Percentiles rank a stretch among this genome's conserved stretches.
phyloP scores from a whole-genome alignment of 2,888 invertebrate species.

The Malacosoma neustria region DNA sequence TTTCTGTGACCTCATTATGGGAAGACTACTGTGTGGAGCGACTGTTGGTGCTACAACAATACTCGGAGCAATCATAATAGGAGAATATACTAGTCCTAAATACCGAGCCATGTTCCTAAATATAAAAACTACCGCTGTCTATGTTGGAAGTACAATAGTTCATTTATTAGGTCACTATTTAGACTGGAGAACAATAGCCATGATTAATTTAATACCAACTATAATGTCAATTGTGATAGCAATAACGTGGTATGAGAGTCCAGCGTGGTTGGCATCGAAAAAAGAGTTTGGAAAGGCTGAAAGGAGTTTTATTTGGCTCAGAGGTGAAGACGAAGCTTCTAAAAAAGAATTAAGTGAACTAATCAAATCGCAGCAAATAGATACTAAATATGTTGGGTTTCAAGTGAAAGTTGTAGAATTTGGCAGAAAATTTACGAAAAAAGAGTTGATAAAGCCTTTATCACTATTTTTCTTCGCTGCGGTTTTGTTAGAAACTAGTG shows the following conservation, averaged over 20 bases:
- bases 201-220: slow-evolving; percentile 20
- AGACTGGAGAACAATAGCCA: slow-evolving; percentile 28
- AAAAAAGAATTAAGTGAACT: slow-evolving; percentile 17
- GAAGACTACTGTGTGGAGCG: slow-evolving; percentile 37
- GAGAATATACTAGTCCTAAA: slow-evolving; percentile 35
- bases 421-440: slow-evolving; percentile 16
- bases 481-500: slow-evolving; percentile 28
- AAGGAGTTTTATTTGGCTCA: slow-evolving; percentile 56
- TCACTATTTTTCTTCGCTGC: slow-evolving; percentile 23
- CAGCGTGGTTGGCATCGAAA: slow-evolving; percentile 68
- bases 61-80: slow-evolving; percentile 35
- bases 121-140: slow-evolving; percentile 27
- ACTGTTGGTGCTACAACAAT: slow-evolving; percentile 56
- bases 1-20: slow-evolving; percentile 30
- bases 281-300: slow-evolving; percentile 38
- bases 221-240: slow-evolving; percentile 27
- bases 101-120: slow-evolving; percentile 35
- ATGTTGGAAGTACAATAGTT: slow-evolving; percentile 22
- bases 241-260: slow-evolving; percentile 71
- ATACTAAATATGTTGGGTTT: slow-evolving; percentile 6
- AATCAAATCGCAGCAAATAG: slow-evolving; percentile 14
- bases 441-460: slow-evolving; percentile 26
- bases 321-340: slow-evolving; percentile 34
- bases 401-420: slow-evolving; percentile 2
- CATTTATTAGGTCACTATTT: slow-evolving; percentile 26